phyloP scores from a whole-genome alignment of 2,888 invertebrate genomes.

The Lissocephala sabroskyi region DNA sequence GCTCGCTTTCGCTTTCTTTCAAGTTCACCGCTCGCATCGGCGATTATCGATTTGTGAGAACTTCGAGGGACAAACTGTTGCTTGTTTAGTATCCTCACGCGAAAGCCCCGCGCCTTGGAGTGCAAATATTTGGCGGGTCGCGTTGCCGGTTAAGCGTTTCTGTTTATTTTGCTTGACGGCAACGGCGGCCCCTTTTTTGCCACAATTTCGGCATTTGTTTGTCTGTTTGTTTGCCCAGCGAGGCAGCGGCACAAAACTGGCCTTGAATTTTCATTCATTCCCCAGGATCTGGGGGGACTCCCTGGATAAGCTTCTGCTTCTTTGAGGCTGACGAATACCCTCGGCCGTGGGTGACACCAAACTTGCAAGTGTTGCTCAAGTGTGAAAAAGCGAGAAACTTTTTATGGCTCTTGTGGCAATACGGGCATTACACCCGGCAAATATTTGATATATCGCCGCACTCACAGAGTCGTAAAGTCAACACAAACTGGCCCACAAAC shows the following conservation, averaged over 20 bases:
- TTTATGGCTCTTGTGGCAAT: slow-evolving; percentile 28
- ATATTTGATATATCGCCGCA: slow-evolving; percentile 43
- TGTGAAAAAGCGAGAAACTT: slow-evolving; percentile 40
- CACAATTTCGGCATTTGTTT: slow-evolving; percentile 19
- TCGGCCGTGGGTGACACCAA: background rate
- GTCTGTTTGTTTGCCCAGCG: too few species aligned
- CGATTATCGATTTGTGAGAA: slow-evolving; percentile 16
- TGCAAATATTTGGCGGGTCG: slow-evolving; percentile 20
- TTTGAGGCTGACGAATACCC: background rate
- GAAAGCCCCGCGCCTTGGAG: slow-evolving; percentile 10
- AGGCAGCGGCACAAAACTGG: too few species aligned
- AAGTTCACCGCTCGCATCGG: slow-evolving; percentile 31
- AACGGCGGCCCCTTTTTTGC: background rate
- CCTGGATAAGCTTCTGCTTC: too few species aligned
- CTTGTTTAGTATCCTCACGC: slow-evolving; percentile 45
- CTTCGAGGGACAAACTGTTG: too few species aligned
- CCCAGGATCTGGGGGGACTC: too few species aligned
- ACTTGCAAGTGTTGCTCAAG: background rate
- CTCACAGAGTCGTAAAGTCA: slow-evolving; percentile 43
- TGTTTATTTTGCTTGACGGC: slow-evolving; percentile 8
- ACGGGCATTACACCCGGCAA: slow-evolving; percentile 40
- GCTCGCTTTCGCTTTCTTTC: slow-evolving; percentile 53
- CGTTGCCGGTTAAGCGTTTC: slow-evolving; percentile 11
- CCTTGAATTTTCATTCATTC: too few species aligned
- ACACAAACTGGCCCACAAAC: slow-evolving; percentile 31